Base-by-base conservation (phyloP, 2,797 vertebrate species). In the Enteromius trimaculatus region DNA sequence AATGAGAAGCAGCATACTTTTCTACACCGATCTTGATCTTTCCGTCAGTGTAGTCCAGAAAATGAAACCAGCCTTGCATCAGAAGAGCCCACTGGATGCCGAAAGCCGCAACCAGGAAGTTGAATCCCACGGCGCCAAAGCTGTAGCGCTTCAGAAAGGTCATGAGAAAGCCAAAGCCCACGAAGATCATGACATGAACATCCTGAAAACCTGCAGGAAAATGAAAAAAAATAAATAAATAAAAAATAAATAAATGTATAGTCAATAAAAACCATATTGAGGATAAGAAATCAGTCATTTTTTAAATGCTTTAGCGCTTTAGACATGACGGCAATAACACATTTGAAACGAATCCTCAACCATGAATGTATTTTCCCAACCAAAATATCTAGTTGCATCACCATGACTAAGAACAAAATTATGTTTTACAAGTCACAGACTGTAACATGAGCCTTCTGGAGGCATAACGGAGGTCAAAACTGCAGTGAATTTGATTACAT, bases 91-190 rank as follows among this genome's bases (percentile, higher is more conserved):
- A 99, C 87, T 99, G 98, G 85, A 99, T 90, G 77, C 97, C 97
- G 8, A 99, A 99, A 66, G 97, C 95, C 0, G 97, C 97, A 4
- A 99, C 92, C 85, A 99, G 94, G 91, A 99, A 99, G 92, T 98
- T 99, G 92, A 98, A 99, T 19, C 96, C 98, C 47, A 98, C 95
- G 0, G 95, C 95, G 6, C 97, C 94, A 0, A 97, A 99, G 79
- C 98, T 96, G 0, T 99, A 99, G 62, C 96, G 95, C 91, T 97
- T 96, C 77, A 99, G 94, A 90, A 99, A 99, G 0, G 95, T 97
- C 98, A 99, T 99, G 83, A 99, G 95, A 91, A 99, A 99, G 53
- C 98, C 98, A 80, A 99, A 99, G 26, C 98, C 98, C 83, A 99
- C 96, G 80, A 99, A 99, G 87, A 99, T 96, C 98, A 99, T 99